phyloP scores from a whole-genome alignment of 2,797 vertebrate species.

The Zenarchopterus dispar region DNA sequence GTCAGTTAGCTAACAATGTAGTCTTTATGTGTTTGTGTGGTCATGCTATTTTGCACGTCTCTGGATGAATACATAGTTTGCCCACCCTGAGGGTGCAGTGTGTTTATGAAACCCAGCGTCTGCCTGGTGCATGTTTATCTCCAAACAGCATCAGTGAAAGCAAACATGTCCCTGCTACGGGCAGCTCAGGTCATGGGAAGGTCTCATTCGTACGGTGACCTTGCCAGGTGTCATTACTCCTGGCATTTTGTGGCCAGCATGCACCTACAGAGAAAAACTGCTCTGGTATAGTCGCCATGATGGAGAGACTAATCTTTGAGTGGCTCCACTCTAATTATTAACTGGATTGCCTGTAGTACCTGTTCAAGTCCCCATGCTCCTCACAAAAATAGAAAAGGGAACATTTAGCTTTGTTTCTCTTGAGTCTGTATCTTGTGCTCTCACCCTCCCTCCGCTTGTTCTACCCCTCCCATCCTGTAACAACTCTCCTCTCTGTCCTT shows the following conservation, averaged over 20 bases:
- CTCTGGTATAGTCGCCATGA: conserved; percentile 22
- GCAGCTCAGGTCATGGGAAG: conserved; percentile 71
- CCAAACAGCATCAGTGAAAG: conserved; percentile 64
- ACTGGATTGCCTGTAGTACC: conserved; percentile 65
- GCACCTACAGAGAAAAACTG: conserved; percentile 30
- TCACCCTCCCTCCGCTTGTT: conserved; percentile 61
- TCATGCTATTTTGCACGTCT: conserved; percentile 36
- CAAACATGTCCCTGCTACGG: conserved; percentile 62
- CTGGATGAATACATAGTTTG: conserved; percentile 24
- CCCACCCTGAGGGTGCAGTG: conserved; percentile 45
- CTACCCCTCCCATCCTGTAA: conserved; percentile 70
- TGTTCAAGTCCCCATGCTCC: conserved; percentile 66
- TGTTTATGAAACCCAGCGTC: conserved; percentile 66
- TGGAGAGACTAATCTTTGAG: conserved; percentile 66
- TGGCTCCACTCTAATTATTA: conserved; percentile 73
- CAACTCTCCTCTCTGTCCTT: conserved; percentile 79
- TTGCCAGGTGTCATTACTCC: conserved; percentile 73
- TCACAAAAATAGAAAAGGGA: conserved; percentile 79
- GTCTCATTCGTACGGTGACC: conserved; percentile 68
- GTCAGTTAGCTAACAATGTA: conserved; percentile 9
- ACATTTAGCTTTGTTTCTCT: conserved; percentile 77
- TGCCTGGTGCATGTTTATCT: conserved; percentile 67
- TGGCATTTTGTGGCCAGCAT: conserved; percentile 55
- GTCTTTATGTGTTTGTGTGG: conserved; percentile 27
- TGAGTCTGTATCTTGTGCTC: conserved; percentile 67